Evolutionary conservation across 2,888 invertebrate genomes (phyloP), one percentile per base, ranked within the genome.

Genomic region (Mechanitis messenoides): DNA sequence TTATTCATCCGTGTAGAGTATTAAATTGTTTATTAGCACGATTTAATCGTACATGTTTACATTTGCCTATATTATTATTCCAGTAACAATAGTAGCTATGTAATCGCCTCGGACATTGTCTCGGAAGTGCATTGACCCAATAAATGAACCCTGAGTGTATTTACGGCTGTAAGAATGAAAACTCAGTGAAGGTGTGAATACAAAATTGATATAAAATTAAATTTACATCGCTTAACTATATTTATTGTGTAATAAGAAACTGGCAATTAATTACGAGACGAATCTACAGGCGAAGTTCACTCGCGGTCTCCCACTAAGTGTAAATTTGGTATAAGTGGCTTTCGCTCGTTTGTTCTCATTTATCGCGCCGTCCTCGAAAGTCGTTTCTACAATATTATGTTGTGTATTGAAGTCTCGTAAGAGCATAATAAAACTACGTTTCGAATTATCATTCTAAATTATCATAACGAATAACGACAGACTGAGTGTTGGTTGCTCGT

Each of bases 81-180:
- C 72, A 54, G 47, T 45, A 56, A 81, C 85, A 84, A 84, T 85
- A 80, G 71, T 76, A 77, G 78, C 79, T 78, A 76, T 72, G 81
- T 85, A 85, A 85, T 87, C 81, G 81, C 77, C 79, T 83, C 81
- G 78, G 82, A 81, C 83, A 80, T 83, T 81, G 81, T 76, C 80
- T 87, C 84, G 82, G 83, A 87, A 89, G 90, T 90, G 88, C 90
- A 87, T 84, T 90, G 90, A 90, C 90, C 90, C 81, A 86, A 80
- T 80, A 81, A 85, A 83, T 84, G 83, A 86, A 85, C 86, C 83
- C 82, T 64, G 62, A 58, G 62, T 50, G 64, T 65, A 65, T 63
- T 63, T 66, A 68, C 65, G 64, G 64, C 65, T 64, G 67, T 63
- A 65, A 65, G 53, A 64, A 62, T 47, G 31, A 59, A n/a, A 59